These are phyloP conservation scores for Florisuga fusca DNA, from an alignment of 2,797 vertebrate species.

Conservation along the genomic window DNA sequence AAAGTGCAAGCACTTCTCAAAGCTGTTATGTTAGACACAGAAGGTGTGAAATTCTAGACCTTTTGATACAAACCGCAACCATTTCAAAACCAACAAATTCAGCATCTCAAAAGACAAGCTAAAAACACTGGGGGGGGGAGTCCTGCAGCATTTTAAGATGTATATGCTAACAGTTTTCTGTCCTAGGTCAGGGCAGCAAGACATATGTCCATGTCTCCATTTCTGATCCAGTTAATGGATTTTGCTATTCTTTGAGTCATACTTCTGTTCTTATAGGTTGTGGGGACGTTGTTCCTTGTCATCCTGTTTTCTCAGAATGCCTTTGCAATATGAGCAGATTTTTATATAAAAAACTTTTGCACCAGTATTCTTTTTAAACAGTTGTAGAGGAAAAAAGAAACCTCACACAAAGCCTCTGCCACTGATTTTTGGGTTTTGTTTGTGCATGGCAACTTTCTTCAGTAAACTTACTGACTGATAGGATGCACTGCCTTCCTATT, in stretches of 20 bases:
- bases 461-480: neutral
- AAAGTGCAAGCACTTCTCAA: neutral
- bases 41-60: neutral
- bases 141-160: neutral
- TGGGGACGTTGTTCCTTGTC: neutral
- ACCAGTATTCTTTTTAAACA: neutral
- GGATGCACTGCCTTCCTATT: neutral
- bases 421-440: neutral
- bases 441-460: neutral
- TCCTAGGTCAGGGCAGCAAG: neutral
- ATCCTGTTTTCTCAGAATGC: neutral
- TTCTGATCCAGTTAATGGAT: neutral
- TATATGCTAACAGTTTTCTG: neutral
- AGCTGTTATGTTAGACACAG: neutral
- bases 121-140: fast-evolving
- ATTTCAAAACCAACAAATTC: neutral
- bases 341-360: neutral
- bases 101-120: neutral
- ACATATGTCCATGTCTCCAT: neutral
- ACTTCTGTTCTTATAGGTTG: neutral
- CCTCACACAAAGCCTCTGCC: neutral
- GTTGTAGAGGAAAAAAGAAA: neutral
- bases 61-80: neutral
- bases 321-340: neutral
- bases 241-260: neutral